A percentile compares a stretch with the other conserved stretches of the same genome.
These are phyloP conservation scores for Phataginus tricuspis DNA, from an alignment of 2,797 vertebrate genomes.

Conservation along the genomic window DNA sequence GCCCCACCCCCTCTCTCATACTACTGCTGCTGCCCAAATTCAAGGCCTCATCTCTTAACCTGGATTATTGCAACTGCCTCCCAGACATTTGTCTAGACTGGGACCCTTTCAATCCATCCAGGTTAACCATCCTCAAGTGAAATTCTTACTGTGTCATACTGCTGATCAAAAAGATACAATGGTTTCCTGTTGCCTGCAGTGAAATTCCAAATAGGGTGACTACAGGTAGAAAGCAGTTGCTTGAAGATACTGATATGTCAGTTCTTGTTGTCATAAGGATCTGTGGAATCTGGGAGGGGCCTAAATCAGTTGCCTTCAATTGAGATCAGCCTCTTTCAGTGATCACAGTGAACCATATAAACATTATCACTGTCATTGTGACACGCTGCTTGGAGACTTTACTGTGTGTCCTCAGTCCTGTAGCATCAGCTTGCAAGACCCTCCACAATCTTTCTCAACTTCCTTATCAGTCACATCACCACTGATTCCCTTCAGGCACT, in stretches of 20 bases:
- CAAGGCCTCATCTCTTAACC: neutral
- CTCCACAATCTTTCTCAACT: neutral
- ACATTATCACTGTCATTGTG: neutral
- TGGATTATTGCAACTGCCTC: neutral
- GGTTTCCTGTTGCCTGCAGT: neutral
- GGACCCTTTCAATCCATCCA: neutral
- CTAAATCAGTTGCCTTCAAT: neutral
- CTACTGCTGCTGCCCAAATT: neutral
- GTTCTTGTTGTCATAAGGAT: neutral
- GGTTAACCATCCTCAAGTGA: neutral
- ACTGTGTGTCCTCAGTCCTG: accelerated
- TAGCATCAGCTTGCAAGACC: neutral
- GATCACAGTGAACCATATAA: neutral
- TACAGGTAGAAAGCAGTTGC: neutral
- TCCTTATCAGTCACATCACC: neutral
- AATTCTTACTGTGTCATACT: neutral
- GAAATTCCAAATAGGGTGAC: neutral
- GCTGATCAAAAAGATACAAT: neutral
- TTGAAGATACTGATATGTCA: neutral
- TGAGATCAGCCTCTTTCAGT: neutral
- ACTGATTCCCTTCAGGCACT: neutral
- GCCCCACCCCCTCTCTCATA: accelerated
- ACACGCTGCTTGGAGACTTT: neutral
- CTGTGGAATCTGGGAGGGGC: neutral
- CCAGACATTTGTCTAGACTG: neutral